Percentiles rank a stretch among this genome's conserved stretches.
Conservation (phyloP, 2,888 invertebrate genomes). For the Tortrix viridana region DNA sequence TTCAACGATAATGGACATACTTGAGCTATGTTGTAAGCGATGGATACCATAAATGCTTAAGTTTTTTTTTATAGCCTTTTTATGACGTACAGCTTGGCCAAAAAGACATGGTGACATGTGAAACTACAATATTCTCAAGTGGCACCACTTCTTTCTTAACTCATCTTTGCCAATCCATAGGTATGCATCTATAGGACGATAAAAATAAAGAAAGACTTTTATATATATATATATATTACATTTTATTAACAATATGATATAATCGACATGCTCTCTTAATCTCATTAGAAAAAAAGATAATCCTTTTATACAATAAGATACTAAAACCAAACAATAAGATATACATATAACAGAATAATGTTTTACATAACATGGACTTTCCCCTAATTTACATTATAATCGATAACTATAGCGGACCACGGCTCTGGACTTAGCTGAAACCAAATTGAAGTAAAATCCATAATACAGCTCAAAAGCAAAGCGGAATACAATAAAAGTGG, state of each 20-base stretch:
- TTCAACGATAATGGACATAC: too few relatives aligned
- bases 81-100: too few relatives aligned
- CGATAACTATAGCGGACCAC: conserved; percentile 51
- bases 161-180: too few relatives aligned
- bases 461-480: conserved; percentile 27
- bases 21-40: too few relatives aligned
- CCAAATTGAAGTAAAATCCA: conserved; percentile 12
- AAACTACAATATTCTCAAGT: too few relatives aligned
- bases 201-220: conserved; percentile 19
- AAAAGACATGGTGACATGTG: too few relatives aligned
- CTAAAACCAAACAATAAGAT: conserved; percentile 60
- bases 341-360: conserved; percentile 59
- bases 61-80: too few relatives aligned
- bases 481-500: conserved; percentile 30
- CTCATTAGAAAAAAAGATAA: conserved; percentile 71
- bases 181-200: too few relatives aligned
- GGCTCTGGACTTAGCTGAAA: conserved; percentile 36
- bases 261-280: conserved; percentile 79
- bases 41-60: too few relatives aligned
- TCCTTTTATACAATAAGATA: conserved; percentile 68
- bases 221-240: conserved; percentile 74
- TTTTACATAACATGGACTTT: conserved; percentile 61
- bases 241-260: conserved; percentile 84
- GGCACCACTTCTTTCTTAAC: too few relatives aligned
- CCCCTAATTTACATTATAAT: conserved; percentile 60